Evolutionary conservation across 2,888 invertebrate species (phyloP).

Genomic region (Aphidius colemani): DNA sequence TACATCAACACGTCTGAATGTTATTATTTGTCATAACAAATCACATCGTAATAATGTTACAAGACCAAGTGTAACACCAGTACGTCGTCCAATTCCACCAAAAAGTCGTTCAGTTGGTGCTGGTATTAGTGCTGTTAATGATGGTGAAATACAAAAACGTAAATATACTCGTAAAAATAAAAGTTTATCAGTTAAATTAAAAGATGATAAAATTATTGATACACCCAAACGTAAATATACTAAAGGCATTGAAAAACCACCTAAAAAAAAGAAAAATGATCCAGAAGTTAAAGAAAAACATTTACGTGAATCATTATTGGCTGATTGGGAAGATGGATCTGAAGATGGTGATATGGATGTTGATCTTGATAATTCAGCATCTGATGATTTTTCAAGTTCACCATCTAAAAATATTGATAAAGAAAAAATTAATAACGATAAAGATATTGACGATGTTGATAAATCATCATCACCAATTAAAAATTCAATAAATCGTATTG

Average conservation of each 20-base stretch:
- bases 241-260: conserved; percentile 47
- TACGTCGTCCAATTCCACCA: conserved; percentile 40
- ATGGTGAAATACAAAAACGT: conserved; percentile 53
- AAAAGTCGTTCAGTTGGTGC: conserved; percentile 36
- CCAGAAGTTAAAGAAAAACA: conserved; percentile 69
- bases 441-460: conserved; percentile 38
- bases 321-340: conserved; percentile 78
- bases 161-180: conserved; percentile 59
- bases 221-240: conserved; percentile 51
- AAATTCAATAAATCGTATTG: neutral
- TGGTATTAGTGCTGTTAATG: neutral
- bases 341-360: conserved; percentile 59
- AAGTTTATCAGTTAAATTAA: conserved; percentile 45
- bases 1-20: conserved; percentile 72
- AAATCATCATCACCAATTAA: no score
- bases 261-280: conserved; percentile 64
- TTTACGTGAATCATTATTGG: conserved; percentile 61
- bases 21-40: conserved; percentile 75
- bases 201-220: conserved; percentile 51
- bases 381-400: conserved; percentile 29
- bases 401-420: conserved; percentile 24
- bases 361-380: conserved; percentile 38
- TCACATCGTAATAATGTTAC: conserved; percentile 66
- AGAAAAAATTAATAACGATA: conserved; percentile 27
- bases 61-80: conserved; percentile 35